Percentiles rank a stretch among this genome's conserved stretches.
phyloP scores from a whole-genome alignment of 2,113 vertebrate genomes.

The Ivindomyrus marchei region DNA sequence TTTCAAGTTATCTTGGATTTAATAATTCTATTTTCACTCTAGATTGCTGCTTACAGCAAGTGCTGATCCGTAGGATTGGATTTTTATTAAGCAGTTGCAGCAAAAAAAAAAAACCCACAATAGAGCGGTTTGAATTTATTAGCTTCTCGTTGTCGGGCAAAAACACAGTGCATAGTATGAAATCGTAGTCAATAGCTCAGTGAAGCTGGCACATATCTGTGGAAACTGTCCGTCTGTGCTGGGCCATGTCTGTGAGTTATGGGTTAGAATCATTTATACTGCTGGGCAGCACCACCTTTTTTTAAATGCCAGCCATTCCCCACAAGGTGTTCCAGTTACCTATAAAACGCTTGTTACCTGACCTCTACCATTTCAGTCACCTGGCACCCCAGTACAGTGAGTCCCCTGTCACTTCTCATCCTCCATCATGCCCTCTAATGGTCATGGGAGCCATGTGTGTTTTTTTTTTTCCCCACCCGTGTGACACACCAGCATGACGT shows the following conservation, averaged over 20 bases:
- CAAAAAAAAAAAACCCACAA: not conserved
- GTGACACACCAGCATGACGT: not conserved
- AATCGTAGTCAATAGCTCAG: not conserved
- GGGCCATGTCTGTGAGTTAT: not conserved
- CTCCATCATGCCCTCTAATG: not conserved
- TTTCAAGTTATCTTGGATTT: not conserved
- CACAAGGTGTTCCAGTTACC: not conserved
- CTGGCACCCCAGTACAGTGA: not conserved
- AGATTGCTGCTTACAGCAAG: not conserved
- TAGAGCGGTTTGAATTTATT: not conserved
- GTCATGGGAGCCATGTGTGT: not conserved
- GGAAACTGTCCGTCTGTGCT: not conserved
- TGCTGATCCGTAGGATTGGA: not conserved
- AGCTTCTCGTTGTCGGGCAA: not conserved
- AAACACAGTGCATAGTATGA: not conserved
- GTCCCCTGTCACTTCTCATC: not conserved
- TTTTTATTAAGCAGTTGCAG: not conserved
- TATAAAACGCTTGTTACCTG: not conserved
- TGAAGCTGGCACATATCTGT: not conserved
- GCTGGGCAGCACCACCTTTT: not conserved
- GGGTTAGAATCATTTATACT: not conserved
- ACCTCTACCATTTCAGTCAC: not conserved
- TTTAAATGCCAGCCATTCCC: not conserved
- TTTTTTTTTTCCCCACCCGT: not conserved
- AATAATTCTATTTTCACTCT: not conserved